A percentile compares a stretch with the other conserved stretches of the same genome.
phyloP scores from a whole-genome alignment of 1,140 invertebrate species.

The Heliconius eleuchia region DNA sequence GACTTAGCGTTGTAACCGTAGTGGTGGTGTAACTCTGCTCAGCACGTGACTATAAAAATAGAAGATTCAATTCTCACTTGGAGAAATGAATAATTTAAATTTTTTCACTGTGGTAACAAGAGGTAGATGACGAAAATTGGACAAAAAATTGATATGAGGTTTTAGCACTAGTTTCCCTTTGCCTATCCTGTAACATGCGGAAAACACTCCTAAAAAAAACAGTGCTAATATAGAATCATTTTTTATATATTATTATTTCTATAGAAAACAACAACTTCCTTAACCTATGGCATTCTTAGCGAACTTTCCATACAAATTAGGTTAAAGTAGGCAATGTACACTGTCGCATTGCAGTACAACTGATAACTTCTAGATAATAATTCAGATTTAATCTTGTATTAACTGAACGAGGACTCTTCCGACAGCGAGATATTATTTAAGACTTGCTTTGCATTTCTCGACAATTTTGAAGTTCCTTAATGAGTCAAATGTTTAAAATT shows the following conservation, averaged over 20 bases:
- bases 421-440: slow-evolving; percentile 1
- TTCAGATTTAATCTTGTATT: slow-evolving; percentile 12
- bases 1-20: too few species aligned
- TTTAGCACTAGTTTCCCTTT: background rate
- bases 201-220: background rate
- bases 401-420: slow-evolving; percentile 1
- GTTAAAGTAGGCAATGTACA: background rate
- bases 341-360: slow-evolving; percentile 2
- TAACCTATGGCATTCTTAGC: slow-evolving; percentile 1
- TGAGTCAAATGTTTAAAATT: background rate
- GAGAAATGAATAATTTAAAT: too few species aligned
- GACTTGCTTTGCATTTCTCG: background rate
- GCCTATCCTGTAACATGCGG: background rate
- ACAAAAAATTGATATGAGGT: too few species aligned
- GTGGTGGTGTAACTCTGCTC: too few species aligned
- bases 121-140: too few species aligned
- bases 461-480: background rate
- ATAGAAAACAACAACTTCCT: slow-evolving; percentile 1
- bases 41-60: too few species aligned
- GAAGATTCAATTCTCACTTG: too few species aligned
- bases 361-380: slow-evolving; percentile 1
- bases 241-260: background rate
- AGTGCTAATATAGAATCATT: background rate
- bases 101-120: too few species aligned
- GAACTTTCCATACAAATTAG: background rate